These are phyloP conservation scores for Maniola jurtina DNA, from an alignment of 1,140 invertebrate species.

Conservation along the genomic window DNA sequence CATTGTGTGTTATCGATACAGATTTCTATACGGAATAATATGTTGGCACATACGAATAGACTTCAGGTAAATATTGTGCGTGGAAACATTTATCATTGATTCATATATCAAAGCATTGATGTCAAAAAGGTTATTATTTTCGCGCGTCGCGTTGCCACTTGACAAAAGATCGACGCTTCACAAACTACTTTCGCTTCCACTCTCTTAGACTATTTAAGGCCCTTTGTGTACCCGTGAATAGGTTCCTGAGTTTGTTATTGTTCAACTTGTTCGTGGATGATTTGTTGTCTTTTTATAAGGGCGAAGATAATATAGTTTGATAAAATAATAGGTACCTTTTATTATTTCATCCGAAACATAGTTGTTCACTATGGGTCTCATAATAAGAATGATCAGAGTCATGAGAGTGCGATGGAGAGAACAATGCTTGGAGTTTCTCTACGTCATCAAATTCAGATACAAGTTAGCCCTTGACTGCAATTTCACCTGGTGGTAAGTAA, in stretches of 20 bases:
- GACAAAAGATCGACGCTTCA: slow-evolving; percentile 13
- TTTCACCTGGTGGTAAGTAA: no score
- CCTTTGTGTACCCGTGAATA: slow-evolving; percentile 11
- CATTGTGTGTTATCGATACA: no score
- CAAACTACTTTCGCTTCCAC: slow-evolving; percentile 14
- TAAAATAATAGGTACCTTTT: neutral
- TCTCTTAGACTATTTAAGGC: slow-evolving; percentile 10
- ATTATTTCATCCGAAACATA: no score
- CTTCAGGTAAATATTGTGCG: slow-evolving; percentile 6
- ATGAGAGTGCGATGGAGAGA: no score
- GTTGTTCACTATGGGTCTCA: no score
- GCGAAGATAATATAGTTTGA: neutral
- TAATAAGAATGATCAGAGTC: no score
- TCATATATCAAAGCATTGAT: slow-evolving; percentile 21
- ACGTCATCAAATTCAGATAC: no score
- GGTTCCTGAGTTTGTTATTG: slow-evolving; percentile 10
- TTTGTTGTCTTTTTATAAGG: neutral
- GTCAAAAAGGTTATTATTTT: slow-evolving; percentile 18
- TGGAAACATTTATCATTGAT: slow-evolving; percentile 17
- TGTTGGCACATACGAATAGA: neutral
- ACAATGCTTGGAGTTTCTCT: no score
- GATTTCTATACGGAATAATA: neutral
- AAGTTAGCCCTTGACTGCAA: no score
- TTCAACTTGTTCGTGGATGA: neutral
- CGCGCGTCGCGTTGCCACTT: slow-evolving; percentile 8